phyloP scores from a whole-genome alignment of 2,888 invertebrate genomes.

The Lepidocyrtoides sp. region DNA sequence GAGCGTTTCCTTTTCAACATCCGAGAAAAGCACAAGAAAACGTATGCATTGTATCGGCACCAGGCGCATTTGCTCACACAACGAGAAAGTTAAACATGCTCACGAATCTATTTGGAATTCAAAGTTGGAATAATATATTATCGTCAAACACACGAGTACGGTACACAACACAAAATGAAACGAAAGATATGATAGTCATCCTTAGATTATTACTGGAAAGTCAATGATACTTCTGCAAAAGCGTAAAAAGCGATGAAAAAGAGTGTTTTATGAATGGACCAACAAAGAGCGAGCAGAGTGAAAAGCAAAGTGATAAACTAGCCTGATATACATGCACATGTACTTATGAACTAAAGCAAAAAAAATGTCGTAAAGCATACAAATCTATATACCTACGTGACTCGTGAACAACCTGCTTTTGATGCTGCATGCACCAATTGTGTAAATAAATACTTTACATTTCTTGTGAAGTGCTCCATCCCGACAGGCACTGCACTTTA shows the following conservation, averaged over 20 bases:
- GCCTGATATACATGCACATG: neutral
- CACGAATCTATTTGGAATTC: slow-evolving; percentile 24
- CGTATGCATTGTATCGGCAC: slow-evolving; percentile 22
- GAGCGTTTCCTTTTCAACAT: slow-evolving; percentile 53
- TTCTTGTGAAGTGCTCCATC: neutral
- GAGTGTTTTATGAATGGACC: slow-evolving; percentile 12
- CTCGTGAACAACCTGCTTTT: neutral
- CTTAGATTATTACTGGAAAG: slow-evolving; percentile 24
- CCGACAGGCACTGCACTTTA: neutral
- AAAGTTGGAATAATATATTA: slow-evolving; percentile 38
- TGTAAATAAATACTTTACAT: slow-evolving; percentile 14
- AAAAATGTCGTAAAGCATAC: too few relatives aligned
- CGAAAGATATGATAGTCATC: slow-evolving; percentile 55
- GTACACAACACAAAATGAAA: slow-evolving; percentile 10
- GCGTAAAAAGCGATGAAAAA: slow-evolving; percentile 12
- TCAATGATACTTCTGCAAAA: slow-evolving; percentile 38
- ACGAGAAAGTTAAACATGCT: slow-evolving; percentile 14
- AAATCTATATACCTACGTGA: too few relatives aligned
- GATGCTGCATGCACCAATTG: neutral
- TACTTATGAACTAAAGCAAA: too few relatives aligned
- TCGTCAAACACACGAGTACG: neutral
- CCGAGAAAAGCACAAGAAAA: slow-evolving; percentile 31
- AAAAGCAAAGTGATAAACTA: slow-evolving; percentile 10
- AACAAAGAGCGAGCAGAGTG: slow-evolving; percentile 8
- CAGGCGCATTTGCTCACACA: slow-evolving; percentile 9